phyloP scores from a whole-genome alignment of 2,113 vertebrate genomes.

The Paralichthys olivaceus region DNA sequence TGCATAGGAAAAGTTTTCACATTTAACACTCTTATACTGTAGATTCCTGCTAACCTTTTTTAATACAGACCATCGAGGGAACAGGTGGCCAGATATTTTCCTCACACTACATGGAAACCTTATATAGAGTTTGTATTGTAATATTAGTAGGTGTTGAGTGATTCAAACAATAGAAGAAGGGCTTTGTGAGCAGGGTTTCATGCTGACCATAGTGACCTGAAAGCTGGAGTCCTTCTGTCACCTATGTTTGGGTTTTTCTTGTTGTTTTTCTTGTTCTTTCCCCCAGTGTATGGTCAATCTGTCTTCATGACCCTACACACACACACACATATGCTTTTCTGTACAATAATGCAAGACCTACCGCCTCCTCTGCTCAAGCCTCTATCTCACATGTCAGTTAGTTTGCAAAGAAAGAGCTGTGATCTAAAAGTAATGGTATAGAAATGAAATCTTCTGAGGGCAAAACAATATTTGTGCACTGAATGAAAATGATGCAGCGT shows the following conservation, averaged over 20 bases:
- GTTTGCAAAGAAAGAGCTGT: slow-evolving; percentile 34
- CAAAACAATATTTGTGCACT: slow-evolving; percentile 4
- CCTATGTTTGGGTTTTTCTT: slow-evolving; percentile 58
- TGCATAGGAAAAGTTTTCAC: slow-evolving; percentile 37
- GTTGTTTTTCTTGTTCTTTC: slow-evolving; percentile 68
- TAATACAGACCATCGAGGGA: slow-evolving; percentile 31
- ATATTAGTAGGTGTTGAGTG: slow-evolving; percentile 66
- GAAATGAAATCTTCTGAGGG: neutral
- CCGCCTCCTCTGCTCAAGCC: slow-evolving; percentile 36
- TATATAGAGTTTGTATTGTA: slow-evolving; percentile 44
- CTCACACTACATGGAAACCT: slow-evolving; percentile 10
- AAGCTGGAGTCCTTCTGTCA: slow-evolving; percentile 72
- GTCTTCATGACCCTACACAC: slow-evolving; percentile 55
- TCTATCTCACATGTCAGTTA: slow-evolving; percentile 22
- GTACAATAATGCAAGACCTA: slow-evolving; percentile 27
- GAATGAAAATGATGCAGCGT: slow-evolving; percentile 19
- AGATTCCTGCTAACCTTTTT: slow-evolving; percentile 28
- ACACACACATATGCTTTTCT: slow-evolving; percentile 34
- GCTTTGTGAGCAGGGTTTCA: slow-evolving; percentile 20
- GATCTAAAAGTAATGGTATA: slow-evolving; percentile 18
- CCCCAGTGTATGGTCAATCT: slow-evolving; percentile 69
- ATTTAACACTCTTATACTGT: neutral
- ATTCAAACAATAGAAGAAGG: slow-evolving; percentile 55
- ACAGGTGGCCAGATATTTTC: slow-evolving; percentile 69
- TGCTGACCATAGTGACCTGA: slow-evolving; percentile 45